Base-by-base conservation (phyloP, 2,888 invertebrate genomes). In the Carpatolechia fugitivella region DNA sequence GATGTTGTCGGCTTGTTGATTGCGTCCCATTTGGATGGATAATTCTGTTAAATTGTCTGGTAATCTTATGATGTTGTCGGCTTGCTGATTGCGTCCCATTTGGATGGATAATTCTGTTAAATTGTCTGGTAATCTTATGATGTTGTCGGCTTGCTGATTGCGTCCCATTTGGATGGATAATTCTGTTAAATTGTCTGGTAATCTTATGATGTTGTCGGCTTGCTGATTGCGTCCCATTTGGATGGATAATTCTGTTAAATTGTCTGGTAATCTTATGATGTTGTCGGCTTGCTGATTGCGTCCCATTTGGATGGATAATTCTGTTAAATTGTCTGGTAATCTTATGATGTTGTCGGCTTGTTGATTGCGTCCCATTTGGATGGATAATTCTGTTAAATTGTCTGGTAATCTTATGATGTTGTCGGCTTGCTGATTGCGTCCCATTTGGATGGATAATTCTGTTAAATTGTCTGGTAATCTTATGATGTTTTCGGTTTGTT, bases 261-360 rank as follows among this genome's bases (percentile, higher is more conserved):
- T 41, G 40, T 18, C 49, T 50, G 53, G 44, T 56, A 50, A 50
- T 36, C 31, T 4, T 24, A 24, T 24, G 24, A 24, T 24, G 24
- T 24, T 4, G 24, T 41, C 36, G 13, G 4, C 16, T 38, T 38
- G 14, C 10, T 38, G 38, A 38, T 38, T 38, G 38, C 14, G 14
- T 13, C 18, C 11, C 11, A 41, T 41, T 18, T 20, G 40, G 18
- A 18, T 41, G 18, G 18, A 2, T 41, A 41, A 41, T 41, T 41
- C n/a, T n/a, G n/a, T n/a, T n/a, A 41, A 41, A 41, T 41, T 41
- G 40, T 18, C 49, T 50, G 53, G 44, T 56, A 50, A 50, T 36
- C 31, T 4, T 24, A 24, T 24, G 24, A 24, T 24, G 24, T 24
- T 4, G 24, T 41, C 36, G 13, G 4, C 16, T 38, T 38, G 14